Evolutionary conservation across 2,888 invertebrate species (phyloP).

Genomic region (Argyresthia albistria): DNA sequence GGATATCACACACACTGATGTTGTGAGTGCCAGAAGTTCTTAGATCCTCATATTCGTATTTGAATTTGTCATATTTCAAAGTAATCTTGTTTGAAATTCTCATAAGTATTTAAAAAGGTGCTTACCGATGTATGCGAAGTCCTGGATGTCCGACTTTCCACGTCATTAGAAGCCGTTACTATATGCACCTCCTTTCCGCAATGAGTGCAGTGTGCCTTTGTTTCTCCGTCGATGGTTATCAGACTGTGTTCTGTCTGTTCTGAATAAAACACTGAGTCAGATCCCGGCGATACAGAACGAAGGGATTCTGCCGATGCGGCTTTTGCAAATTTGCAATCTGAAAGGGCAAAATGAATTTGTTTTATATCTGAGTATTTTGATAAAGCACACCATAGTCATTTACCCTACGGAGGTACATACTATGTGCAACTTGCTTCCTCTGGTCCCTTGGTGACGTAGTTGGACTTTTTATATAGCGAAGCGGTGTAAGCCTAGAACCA

Average conservation of each 20-base stretch:
- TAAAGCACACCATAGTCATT: too few relatives aligned
- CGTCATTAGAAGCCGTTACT: conserved; percentile 62
- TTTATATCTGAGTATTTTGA: not conserved
- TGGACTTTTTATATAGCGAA: conserved; percentile 55
- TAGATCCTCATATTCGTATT: too few relatives aligned
- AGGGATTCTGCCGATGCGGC: conserved; percentile 90
- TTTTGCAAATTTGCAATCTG: conserved; percentile 74
- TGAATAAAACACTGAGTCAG: conserved; percentile 92
- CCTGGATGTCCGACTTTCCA: conserved; percentile 50
- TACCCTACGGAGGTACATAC: too few relatives aligned
- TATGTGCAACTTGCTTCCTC: conserved; percentile 35
- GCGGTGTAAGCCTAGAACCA: conserved; percentile 58
- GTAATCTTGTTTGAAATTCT: too few relatives aligned
- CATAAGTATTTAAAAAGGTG: too few relatives aligned
- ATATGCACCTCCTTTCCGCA: conserved; percentile 87
- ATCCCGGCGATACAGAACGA: conserved; percentile 91
- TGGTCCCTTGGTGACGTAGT: conserved; percentile 70
- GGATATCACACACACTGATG: too few relatives aligned
- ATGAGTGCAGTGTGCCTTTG: conserved; percentile 81
- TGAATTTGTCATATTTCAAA: too few relatives aligned
- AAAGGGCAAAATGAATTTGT: conserved; percentile 10
- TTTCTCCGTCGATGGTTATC: conserved; percentile 67
- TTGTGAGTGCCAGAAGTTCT: too few relatives aligned
- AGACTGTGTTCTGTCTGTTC: conserved; percentile 77
- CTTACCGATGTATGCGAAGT: conserved; percentile 63